A percentile compares a stretch with the other conserved stretches of the same genome.
These are phyloP conservation scores for Melieria picta DNA, from an alignment of 2,888 invertebrate species.

Conservation along the genomic window DNA sequence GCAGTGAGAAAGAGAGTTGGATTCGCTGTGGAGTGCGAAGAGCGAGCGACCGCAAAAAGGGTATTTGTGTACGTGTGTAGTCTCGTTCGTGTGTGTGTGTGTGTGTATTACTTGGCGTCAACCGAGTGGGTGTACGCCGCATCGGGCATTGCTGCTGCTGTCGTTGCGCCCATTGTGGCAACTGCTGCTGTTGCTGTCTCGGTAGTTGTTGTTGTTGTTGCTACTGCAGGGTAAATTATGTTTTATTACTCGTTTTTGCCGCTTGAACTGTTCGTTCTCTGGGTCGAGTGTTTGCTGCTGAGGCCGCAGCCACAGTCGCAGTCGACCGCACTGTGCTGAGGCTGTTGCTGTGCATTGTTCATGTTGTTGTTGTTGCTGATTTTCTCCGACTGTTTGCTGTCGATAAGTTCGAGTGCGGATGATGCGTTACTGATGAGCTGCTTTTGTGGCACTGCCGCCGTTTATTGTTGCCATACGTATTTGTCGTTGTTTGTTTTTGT, in stretches of 20 bases:
- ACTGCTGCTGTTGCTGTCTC: slow-evolving; percentile 26
- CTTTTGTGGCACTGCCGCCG: background rate
- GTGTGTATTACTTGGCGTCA: slow-evolving; percentile 11
- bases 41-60: background rate
- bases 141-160: no score
- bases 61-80: slow-evolving; percentile 8
- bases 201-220: slow-evolving; percentile 14
- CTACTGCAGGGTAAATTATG: slow-evolving; percentile 33
- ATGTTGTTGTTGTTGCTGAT: slow-evolving; percentile 17
- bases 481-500: no score
- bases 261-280: slow-evolving; percentile 41
- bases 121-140: slow-evolving; percentile 11
- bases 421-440: slow-evolving; percentile 1
- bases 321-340: slow-evolving; percentile 18
- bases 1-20: slow-evolving; percentile 3
- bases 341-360: background rate
- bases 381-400: slow-evolving; percentile 24
- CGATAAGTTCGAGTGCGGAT: slow-evolving; percentile 22
- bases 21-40: background rate
- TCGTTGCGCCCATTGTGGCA: no score
- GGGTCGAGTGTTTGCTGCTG: slow-evolving; percentile 41
- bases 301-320: slow-evolving; percentile 13
- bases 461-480: no score
- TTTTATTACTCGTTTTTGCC: slow-evolving; percentile 39
- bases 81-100: slow-evolving; percentile 10